phyloP scores from a whole-genome alignment of 2,888 invertebrate genomes.

The Drosophila longiperda region DNA sequence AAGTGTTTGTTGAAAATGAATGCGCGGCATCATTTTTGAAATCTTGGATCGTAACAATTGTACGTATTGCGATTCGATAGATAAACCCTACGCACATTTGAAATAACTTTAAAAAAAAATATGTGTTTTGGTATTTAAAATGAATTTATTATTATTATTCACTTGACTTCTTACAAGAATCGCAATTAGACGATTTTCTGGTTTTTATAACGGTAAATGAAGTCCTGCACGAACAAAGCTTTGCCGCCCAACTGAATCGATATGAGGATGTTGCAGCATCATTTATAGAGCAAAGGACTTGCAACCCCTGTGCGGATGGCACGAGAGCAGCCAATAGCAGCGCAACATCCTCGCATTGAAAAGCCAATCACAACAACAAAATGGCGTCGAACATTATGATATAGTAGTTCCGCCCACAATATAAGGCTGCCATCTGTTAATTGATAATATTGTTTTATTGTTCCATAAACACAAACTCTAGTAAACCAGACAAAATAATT shows the following conservation, averaged over 20 bases:
- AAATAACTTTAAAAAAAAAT: conserved; percentile 24
- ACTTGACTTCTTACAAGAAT: conserved; percentile 43
- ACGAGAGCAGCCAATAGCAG: conserved; percentile 47
- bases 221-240: conserved; percentile 47
- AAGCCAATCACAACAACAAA: conserved; percentile 60
- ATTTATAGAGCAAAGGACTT: conserved; percentile 66
- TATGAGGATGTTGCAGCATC: conserved; percentile 65
- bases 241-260: conserved; percentile 60
- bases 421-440: neutral
- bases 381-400: conserved; percentile 50
- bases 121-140: neutral
- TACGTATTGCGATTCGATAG: neutral
- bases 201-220: conserved; percentile 7
- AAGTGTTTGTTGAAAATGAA: neutral
- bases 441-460: neutral
- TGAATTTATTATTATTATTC: conserved; percentile 1
- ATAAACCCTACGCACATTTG: neutral
- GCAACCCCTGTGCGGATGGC: conserved; percentile 40
- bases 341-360: conserved; percentile 15
- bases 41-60: neutral
- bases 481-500: neutral
- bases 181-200: conserved; percentile 17
- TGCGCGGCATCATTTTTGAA: neutral
- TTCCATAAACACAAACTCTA: neutral
- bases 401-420: conserved; percentile 11